Evolutionary conservation across 1,140 invertebrate species (phyloP).

Genomic region (Hetaerina americana): DNA sequence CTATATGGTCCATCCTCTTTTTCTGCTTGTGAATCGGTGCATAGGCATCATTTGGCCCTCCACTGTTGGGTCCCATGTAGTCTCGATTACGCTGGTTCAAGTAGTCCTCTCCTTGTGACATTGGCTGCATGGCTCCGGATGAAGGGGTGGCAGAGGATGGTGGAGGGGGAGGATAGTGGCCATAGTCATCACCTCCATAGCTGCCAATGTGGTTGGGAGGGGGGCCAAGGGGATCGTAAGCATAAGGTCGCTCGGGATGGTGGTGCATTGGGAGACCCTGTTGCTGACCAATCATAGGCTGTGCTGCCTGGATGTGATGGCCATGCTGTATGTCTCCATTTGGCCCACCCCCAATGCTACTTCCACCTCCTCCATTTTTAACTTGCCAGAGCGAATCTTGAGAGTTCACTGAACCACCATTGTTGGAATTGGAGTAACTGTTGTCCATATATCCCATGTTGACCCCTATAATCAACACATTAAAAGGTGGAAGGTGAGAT

Average conservation of each 20-base stretch:
- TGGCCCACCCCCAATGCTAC: constrained; percentile 1
- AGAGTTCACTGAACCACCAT: constrained; percentile 83
- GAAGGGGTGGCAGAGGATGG: not conserved
- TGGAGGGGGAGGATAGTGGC: constrained; percentile 20
- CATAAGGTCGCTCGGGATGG: constrained; percentile 11
- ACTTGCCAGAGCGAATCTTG: constrained; percentile 92
- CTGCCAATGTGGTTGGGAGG: constrained; percentile 3
- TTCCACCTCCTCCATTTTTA: constrained; percentile 36
- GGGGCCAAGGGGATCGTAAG: constrained; percentile 20
- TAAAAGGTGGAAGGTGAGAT: no score
- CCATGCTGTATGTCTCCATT: constrained; percentile 12
- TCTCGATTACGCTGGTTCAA: constrained; percentile 13
- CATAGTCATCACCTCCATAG: constrained; percentile 23
- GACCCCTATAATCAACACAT: constrained; percentile 45
- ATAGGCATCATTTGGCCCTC: constrained; percentile 47
- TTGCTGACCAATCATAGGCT: not conserved
- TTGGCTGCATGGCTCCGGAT: not conserved
- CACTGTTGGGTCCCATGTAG: constrained; percentile 1
- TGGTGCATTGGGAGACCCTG: not conserved
- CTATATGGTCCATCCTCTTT: constrained; percentile 55
- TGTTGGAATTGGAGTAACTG: constrained; percentile 83
- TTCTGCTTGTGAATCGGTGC: constrained; percentile 74
- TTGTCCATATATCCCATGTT: constrained; percentile 83
- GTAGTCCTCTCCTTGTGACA: constrained; percentile 13
- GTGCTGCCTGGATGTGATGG: not conserved